phyloP scores from a whole-genome alignment of 2,888 invertebrate species.

The Lydus trimaculatus region DNA sequence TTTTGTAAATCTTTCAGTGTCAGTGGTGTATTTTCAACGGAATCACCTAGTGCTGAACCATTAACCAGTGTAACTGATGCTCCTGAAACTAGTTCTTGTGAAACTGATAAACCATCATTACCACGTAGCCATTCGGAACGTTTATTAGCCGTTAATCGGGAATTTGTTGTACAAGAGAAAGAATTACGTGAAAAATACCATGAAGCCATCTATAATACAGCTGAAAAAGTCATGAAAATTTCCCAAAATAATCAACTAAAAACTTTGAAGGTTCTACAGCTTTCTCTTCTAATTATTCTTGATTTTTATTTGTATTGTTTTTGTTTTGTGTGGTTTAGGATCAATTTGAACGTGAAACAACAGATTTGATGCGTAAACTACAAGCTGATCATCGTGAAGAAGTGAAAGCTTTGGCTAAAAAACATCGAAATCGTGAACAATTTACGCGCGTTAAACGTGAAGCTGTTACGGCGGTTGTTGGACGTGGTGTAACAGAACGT shows the following conservation, averaged over 20 bases:
- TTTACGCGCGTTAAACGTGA: slow-evolving; percentile 86
- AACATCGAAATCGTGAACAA: slow-evolving; percentile 91
- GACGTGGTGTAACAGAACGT: slow-evolving; percentile 89
- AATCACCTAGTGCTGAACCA: slow-evolving; percentile 59
- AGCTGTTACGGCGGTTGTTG: slow-evolving; percentile 82
- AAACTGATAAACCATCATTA: slow-evolving; percentile 63
- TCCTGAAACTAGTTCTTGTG: slow-evolving; percentile 58
- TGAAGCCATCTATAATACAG: slow-evolving; percentile 75
- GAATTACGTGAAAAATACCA: slow-evolving; percentile 86
- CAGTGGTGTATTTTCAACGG: slow-evolving; percentile 58
- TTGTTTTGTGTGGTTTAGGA: slow-evolving; percentile 54
- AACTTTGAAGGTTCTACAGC: slow-evolving; percentile 67
- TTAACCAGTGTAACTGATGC: slow-evolving; percentile 55
- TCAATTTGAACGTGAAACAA: slow-evolving; percentile 74
- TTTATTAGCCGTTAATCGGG: slow-evolving; percentile 68
- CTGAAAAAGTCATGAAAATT: slow-evolving; percentile 81
- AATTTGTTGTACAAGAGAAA: slow-evolving; percentile 74
- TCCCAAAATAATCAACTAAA: slow-evolving; percentile 86
- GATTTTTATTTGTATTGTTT: not conserved
- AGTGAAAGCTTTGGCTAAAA: slow-evolving; percentile 85
- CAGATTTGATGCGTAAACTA: slow-evolving; percentile 79
- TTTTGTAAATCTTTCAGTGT: slow-evolving; percentile 46
- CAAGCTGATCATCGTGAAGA: slow-evolving; percentile 86
- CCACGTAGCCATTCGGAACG: slow-evolving; percentile 72
- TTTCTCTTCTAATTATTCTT: not conserved